Percentiles rank a stretch among this genome's conserved stretches.
These are phyloP conservation scores for Polypterus bichir DNA, from an alignment of 2,113 vertebrate species.

Conservation along the genomic window DNA sequence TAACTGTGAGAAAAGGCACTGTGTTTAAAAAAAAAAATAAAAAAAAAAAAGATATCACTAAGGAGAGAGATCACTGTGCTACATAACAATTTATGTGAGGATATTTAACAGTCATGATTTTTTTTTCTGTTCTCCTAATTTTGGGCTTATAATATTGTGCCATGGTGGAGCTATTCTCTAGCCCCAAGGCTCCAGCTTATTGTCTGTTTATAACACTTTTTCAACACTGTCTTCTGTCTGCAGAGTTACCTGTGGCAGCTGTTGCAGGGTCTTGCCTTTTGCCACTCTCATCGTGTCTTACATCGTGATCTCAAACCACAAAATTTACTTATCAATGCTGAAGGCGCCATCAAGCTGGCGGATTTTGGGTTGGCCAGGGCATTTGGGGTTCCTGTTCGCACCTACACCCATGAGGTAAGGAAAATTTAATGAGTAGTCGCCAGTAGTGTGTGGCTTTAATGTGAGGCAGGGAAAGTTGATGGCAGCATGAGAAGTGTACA, in stretches of 20 bases:
- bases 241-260: conserved; percentile 92
- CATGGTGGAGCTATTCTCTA: too few relatives aligned
- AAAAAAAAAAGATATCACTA: too few relatives aligned
- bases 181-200: too few relatives aligned
- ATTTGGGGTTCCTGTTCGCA: conserved; percentile 83
- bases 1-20: too few relatives aligned
- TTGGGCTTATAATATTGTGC: too few relatives aligned
- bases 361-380: conserved; percentile 89
- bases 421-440: background rate
- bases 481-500: background rate
- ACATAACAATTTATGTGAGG: too few relatives aligned
- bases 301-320: conserved; percentile 89
- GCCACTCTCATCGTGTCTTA: conserved; percentile 84
- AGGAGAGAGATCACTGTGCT: too few relatives aligned
- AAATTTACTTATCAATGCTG: conserved; percentile 86
- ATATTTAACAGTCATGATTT: too few relatives aligned
- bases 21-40: too few relatives aligned
- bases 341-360: conserved; percentile 86
- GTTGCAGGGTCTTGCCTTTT: conserved; percentile 87
- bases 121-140: too few relatives aligned
- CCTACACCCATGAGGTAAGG: conserved; percentile 85
- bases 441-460: background rate
- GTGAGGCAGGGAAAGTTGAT: background rate
- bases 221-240: conserved; percentile 3
- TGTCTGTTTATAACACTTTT: too few relatives aligned